These are phyloP conservation scores for Napeogenes sylphis DNA, from an alignment of 2,888 invertebrate genomes.

Conservation along the genomic window DNA sequence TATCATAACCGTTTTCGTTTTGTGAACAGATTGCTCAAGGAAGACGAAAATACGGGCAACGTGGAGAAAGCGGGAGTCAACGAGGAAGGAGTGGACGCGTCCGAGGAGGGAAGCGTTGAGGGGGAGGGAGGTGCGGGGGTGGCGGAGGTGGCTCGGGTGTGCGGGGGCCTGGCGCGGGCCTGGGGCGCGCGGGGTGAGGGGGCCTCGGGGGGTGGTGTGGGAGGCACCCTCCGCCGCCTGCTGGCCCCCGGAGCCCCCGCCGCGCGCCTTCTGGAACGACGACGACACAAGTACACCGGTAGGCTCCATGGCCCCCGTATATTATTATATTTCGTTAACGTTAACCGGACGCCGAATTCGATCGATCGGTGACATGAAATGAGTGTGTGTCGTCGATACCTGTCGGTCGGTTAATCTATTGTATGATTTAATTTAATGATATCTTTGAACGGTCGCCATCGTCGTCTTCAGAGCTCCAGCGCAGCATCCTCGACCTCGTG, in stretches of 20 bases:
- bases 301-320: too few relatives aligned
- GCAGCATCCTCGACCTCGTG: conserved; percentile 81
- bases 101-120: conserved; percentile 41
- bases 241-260: conserved; percentile 40
- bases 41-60: conserved; percentile 14
- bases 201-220: conserved; percentile 37
- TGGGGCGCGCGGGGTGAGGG: conserved; percentile 47
- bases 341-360: too few relatives aligned
- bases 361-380: too few relatives aligned
- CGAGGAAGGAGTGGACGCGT: conserved; percentile 19
- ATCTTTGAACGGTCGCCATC: not conserved
- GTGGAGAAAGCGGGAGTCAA: conserved; percentile 22
- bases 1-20: not conserved
- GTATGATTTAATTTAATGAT: too few relatives aligned
- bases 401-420: too few relatives aligned
- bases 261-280: conserved; percentile 45
- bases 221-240: conserved; percentile 34
- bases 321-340: too few relatives aligned
- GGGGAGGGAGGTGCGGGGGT: conserved; percentile 20
- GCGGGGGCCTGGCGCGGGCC: conserved; percentile 53
- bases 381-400: too few relatives aligned
- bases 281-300: conserved; percentile 20
- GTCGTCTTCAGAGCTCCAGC: conserved; percentile 77
- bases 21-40: conserved; percentile 15
- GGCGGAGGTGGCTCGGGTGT: conserved; percentile 44